These are phyloP conservation scores for Watsonalla cultraria DNA, from an alignment of 2,888 invertebrate species.

Conservation along the genomic window DNA sequence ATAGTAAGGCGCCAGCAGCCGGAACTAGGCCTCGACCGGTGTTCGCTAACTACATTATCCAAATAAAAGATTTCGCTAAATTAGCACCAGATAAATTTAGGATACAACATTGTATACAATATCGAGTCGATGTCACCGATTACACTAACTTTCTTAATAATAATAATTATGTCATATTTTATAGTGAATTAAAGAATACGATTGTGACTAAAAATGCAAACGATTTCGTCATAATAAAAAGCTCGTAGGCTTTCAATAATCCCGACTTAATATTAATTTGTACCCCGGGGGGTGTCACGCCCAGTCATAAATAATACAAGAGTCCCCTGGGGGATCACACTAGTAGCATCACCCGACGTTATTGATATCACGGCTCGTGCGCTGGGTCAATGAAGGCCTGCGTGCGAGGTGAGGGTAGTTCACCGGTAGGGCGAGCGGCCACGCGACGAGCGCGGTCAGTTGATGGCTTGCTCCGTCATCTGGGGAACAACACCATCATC, in stretches of 20 bases:
- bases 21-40: not conserved
- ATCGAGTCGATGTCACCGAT: slow-evolving; percentile 48
- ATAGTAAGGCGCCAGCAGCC: not conserved
- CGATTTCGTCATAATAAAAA: slow-evolving; percentile 2
- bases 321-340: not conserved
- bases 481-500: not conserved
- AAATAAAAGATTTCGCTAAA: slow-evolving; percentile 39
- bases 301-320: not conserved
- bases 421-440: too few relatives aligned
- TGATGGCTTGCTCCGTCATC: not conserved
- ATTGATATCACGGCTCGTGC: not conserved
- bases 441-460: not conserved
- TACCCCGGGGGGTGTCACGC: not conserved
- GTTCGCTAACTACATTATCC: slow-evolving; percentile 14
- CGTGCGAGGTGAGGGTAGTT: too few relatives aligned
- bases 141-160: slow-evolving; percentile 21
- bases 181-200: slow-evolving; percentile 5
- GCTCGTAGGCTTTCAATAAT: not conserved
- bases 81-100: slow-evolving; percentile 66
- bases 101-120: slow-evolving; percentile 36
- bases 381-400: too few relatives aligned
- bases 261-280: not conserved
- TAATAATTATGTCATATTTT: slow-evolving; percentile 12
- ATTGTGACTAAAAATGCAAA: slow-evolving; percentile 29
- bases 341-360: not conserved